Evolutionary conservation across 2,888 invertebrate genomes (phyloP).

Genomic region (Xanthorhoe spadicearia): DNA sequence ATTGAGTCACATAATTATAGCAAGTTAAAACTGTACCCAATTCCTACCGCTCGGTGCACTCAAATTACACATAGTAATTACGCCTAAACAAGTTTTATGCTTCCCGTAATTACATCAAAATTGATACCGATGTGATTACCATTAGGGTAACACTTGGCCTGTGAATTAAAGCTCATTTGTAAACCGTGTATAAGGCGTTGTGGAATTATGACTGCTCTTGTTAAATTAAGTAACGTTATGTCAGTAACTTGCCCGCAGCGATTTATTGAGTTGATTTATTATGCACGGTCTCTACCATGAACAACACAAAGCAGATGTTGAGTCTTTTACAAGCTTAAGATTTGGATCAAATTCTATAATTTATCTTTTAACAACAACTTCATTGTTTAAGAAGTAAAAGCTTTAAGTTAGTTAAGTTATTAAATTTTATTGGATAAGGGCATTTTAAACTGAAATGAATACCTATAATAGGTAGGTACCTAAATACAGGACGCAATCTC

Average conservation of each 20-base stretch:
- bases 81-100: conserved; percentile 29
- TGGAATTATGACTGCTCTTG: conserved; percentile 60
- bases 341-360: too few relatives aligned
- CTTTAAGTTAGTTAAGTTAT: too few relatives aligned
- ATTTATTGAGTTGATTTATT: neutral
- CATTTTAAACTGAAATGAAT: too few relatives aligned
- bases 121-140: conserved; percentile 43
- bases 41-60: conserved; percentile 18
- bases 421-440: too few relatives aligned
- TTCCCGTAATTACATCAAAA: conserved; percentile 37
- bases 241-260: conserved; percentile 40
- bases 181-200: conserved; percentile 51
- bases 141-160: conserved; percentile 50
- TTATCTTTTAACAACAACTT: too few relatives aligned
- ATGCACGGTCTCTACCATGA: neutral
- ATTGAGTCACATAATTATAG: conserved; percentile 1
- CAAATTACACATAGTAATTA: conserved; percentile 30
- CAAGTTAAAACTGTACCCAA: neutral
- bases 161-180: conserved; percentile 53
- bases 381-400: too few relatives aligned
- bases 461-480: too few relatives aligned
- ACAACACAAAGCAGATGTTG: too few relatives aligned
- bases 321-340: neutral
- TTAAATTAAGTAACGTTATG: conserved; percentile 67
- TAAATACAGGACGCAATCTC: too few relatives aligned